phyloP scores from a whole-genome alignment of 2,113 vertebrate species.

The Salminus brasiliensis region DNA sequence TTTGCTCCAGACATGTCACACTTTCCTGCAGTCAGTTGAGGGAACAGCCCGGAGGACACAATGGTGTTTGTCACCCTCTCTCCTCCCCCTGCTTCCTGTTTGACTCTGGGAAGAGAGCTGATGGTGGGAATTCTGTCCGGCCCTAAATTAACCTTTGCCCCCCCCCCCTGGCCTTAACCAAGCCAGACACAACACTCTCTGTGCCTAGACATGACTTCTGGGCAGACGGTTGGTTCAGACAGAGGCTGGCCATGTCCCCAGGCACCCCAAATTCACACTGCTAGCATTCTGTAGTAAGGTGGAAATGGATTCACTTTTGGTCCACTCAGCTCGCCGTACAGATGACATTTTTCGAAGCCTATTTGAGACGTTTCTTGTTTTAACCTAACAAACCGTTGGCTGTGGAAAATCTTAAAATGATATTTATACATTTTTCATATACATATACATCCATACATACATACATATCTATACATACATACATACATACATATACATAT shows the following conservation, averaged over 20 bases:
- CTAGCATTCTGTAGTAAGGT: conserved; percentile 3
- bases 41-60: conserved; percentile 37
- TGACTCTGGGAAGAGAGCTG: conserved; percentile 52
- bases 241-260: not conserved
- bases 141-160: conserved; percentile 56
- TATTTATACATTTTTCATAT: too few species aligned
- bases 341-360: not conserved
- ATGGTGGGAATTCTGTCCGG: conserved; percentile 58
- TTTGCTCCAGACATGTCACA: conserved; percentile 45
- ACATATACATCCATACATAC: too few species aligned
- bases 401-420: too few species aligned
- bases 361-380: not conserved
- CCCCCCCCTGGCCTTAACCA: conserved; percentile 45
- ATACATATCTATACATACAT: too few species aligned
- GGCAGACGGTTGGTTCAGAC: conserved; percentile 30
- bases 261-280: conserved; percentile 30
- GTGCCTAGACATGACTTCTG: conserved; percentile 44
- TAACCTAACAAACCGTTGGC: too few species aligned
- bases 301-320: conserved; percentile 3
- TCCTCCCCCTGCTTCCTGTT: conserved; percentile 62
- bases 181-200: conserved; percentile 59
- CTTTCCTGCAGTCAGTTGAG: conserved; percentile 62
- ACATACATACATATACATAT: too few species aligned
- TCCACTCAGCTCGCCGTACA: not conserved
- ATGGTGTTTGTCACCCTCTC: conserved; percentile 9